Conservation (phyloP, 1,140 invertebrate genomes). For the Drosophila ironensis region DNA sequence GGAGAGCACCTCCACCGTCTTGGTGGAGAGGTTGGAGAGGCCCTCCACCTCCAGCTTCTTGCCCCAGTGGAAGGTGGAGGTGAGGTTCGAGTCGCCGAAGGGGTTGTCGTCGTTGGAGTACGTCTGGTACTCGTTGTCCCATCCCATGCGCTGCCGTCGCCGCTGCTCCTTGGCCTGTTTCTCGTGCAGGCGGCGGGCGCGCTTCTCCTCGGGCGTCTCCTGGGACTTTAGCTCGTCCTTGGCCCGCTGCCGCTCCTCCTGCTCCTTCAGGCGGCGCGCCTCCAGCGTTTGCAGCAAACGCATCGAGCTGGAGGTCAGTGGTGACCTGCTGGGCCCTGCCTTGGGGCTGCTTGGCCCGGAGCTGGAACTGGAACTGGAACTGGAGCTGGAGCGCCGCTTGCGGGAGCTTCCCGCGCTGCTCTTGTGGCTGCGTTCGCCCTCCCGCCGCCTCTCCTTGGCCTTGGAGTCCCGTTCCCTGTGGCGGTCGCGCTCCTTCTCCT, state of each 20-base stretch:
- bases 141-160: slow-evolving; percentile 95
- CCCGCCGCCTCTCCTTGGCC: neutral
- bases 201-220: slow-evolving; percentile 98
- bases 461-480: slow-evolving; percentile 26
- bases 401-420: slow-evolving; percentile 10
- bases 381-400: slow-evolving; percentile 22
- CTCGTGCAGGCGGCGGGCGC: slow-evolving; percentile 92
- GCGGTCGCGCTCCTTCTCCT: slow-evolving; percentile 11
- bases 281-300: slow-evolving; percentile 89
- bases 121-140: slow-evolving; percentile 97
- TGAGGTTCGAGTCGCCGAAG: slow-evolving; percentile 97
- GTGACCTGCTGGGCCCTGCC: neutral
- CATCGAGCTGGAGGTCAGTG: slow-evolving; percentile 68
- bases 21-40: slow-evolving; percentile 87
- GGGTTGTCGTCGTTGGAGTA: slow-evolving; percentile 99
- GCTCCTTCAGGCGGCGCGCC: slow-evolving; percentile 86
- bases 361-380: slow-evolving; percentile 22
- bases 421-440: slow-evolving; percentile 7
- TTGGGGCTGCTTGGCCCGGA: neutral
- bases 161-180: slow-evolving; percentile 96
- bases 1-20: slow-evolving; percentile 93
- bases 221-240: slow-evolving; percentile 94
- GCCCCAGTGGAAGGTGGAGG: slow-evolving; percentile 97
- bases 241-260: slow-evolving; percentile 86
- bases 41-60: slow-evolving; percentile 99